Evolutionary conservation across 2,888 invertebrate genomes (phyloP).

Genomic region (Proisotoma minuta): DNA sequence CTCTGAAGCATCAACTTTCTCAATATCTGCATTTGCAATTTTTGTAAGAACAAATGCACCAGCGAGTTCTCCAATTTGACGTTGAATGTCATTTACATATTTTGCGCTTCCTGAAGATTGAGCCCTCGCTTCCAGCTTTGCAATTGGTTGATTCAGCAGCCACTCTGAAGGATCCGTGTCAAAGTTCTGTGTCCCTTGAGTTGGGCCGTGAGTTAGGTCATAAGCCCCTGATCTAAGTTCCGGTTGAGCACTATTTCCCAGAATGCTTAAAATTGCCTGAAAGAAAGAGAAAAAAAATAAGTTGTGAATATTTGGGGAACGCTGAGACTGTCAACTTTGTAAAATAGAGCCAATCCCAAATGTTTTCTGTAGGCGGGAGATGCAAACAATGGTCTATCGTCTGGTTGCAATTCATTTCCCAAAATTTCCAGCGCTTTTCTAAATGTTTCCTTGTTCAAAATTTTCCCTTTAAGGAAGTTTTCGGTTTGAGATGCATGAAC

Average conservation of each 20-base stretch:
- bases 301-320: not conserved
- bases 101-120: slow-evolving; percentile 58
- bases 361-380: slow-evolving; percentile 64
- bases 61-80: slow-evolving; percentile 47
- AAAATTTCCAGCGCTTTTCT: slow-evolving; percentile 56
- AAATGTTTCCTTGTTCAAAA: slow-evolving; percentile 52
- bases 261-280: slow-evolving; percentile 56
- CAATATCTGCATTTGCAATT: slow-evolving; percentile 50
- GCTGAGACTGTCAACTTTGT: slow-evolving; percentile 55
- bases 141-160: slow-evolving; percentile 68
- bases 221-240: slow-evolving; percentile 59
- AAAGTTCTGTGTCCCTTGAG: slow-evolving; percentile 65
- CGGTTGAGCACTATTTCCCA: slow-evolving; percentile 55
- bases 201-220: slow-evolving; percentile 60
- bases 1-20: slow-evolving; percentile 49
- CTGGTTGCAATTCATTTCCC: slow-evolving; percentile 61
- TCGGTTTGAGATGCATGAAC: slow-evolving; percentile 61
- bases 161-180: slow-evolving; percentile 60
- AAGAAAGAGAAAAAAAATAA: not conserved
- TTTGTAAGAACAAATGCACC: slow-evolving; percentile 51
- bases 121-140: slow-evolving; percentile 64
- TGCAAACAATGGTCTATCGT: slow-evolving; percentile 62
- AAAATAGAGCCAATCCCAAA: slow-evolving; percentile 70
- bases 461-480: slow-evolving; percentile 53
- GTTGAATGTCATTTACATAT: slow-evolving; percentile 58